Evolutionary conservation across 2,888 invertebrate genomes (phyloP).

Genomic region (Hyles lineata): DNA sequence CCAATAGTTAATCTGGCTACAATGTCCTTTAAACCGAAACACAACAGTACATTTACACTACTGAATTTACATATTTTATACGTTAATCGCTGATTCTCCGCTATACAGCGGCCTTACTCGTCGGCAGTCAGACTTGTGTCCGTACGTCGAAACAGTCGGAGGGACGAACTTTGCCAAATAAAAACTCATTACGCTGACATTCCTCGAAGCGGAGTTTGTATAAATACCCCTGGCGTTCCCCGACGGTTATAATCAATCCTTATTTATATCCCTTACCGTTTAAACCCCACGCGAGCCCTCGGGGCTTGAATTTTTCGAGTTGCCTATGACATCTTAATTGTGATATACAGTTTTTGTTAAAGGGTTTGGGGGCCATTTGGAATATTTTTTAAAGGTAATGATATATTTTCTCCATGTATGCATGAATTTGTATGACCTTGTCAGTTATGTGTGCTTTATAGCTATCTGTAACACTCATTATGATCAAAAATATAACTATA

Average conservation of each 20-base stretch:
- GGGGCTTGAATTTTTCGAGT: not conserved
- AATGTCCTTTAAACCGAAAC: too few relatives aligned
- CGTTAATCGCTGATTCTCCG: not conserved
- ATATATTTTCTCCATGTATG: too few relatives aligned
- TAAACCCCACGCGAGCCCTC: not conserved
- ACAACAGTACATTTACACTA: too few relatives aligned
- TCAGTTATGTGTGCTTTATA: too few relatives aligned
- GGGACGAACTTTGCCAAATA: slow-evolving; percentile 43
- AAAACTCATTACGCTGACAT: slow-evolving; percentile 47
- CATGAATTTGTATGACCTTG: too few relatives aligned
- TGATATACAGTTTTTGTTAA: not conserved
- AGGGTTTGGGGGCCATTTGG: not conserved
- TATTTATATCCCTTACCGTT: slow-evolving; percentile 38
- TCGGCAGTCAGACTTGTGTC: slow-evolving; percentile 1
- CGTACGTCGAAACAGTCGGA: slow-evolving; percentile 29
- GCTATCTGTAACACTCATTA: too few relatives aligned
- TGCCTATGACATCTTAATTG: not conserved
- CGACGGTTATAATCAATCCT: slow-evolving; percentile 46
- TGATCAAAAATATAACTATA: too few relatives aligned
- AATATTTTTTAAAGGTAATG: not conserved
- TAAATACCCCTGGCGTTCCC: slow-evolving; percentile 44
- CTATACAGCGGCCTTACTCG: not conserved
- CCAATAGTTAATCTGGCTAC: too few relatives aligned
- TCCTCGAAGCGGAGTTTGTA: slow-evolving; percentile 36
- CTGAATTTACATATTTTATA: not conserved